Evolutionary conservation across 2,113 vertebrate genomes (phyloP), one percentile per base, ranked within the genome.

Genomic region (Lagopus leucura): DNA sequence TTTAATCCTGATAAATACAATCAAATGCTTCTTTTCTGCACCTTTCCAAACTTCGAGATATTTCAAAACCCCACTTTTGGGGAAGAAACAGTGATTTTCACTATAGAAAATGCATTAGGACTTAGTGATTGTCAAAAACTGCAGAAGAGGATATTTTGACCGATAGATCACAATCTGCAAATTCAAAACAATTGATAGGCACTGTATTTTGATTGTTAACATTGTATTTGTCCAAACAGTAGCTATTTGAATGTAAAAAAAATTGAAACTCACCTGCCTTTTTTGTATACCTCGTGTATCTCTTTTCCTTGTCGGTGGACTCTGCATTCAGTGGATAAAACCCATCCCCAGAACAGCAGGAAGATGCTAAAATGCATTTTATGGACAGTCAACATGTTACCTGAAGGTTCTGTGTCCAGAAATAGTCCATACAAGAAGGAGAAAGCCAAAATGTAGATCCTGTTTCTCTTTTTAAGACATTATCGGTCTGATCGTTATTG

Each of bases 301-400:
- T 97, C 97, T 89, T 95, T 97, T 88, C 95, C 97, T 61, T 93
- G 94, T 67, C 94, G 90, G 63, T 96, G 94, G 34, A 58, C 86
- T 95, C 97, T 97, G 93, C 97, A 97, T 91, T 98, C 98, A 93
- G 97, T 96, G 40, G 89, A 96, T 88, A 98, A 95, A 95, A 98
- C 93, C 97, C 98, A 98, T 64, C 96, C 94, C 96, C 98, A 98
- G 92, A 98, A 95, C 93, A 99, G 92, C 84, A 99, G 94, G 30
- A 98, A 90, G 83, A 98, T 89, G 71, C 98, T 98, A 96, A 97
- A 97, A 96, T 95, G 97, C 98, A 99, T 98, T 96, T 97, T 98
- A 92, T 94, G 95, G 67, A 83, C 85, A 93, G 95, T 94, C 95
- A 97, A 92, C 89, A 93, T 95, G 85, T 93, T 96, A 96, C 90